These are phyloP conservation scores for Thamnophis sirtalis DNA, from an alignment of 2,113 vertebrate genomes.

Conservation along the genomic window DNA sequence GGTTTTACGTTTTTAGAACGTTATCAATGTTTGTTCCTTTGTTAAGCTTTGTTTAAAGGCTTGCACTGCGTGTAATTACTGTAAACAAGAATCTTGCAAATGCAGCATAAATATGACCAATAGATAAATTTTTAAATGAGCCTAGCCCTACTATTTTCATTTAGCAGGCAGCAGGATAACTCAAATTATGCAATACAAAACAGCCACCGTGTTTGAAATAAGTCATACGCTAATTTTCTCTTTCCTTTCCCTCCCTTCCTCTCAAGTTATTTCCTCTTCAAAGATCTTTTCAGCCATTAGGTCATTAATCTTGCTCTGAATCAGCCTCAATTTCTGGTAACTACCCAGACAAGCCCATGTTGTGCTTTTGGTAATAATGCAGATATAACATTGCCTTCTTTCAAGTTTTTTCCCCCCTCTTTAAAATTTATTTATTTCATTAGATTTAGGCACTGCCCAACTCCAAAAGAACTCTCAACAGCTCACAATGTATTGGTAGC, in stretches of 20 bases:
- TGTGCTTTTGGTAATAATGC: not conserved
- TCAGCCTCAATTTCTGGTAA: not conserved
- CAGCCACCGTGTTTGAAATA: not conserved
- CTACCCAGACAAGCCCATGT: not conserved
- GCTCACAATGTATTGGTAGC: not conserved
- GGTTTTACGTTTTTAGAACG: not conserved
- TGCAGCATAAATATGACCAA: not conserved
- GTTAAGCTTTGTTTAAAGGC: not conserved
- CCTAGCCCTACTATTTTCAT: not conserved
- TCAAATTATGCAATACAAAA: not conserved
- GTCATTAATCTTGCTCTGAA: not conserved
- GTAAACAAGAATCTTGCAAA: not conserved
- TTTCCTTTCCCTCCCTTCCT: not conserved
- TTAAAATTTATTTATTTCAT: not conserved
- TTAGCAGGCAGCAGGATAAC: not conserved
- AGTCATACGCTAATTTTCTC: not conserved
- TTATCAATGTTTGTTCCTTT: not conserved
- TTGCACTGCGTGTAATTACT: not conserved
- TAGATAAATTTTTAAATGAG: not conserved
- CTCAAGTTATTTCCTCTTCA: not conserved
- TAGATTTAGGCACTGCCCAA: not conserved
- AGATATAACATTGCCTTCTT: not conserved
- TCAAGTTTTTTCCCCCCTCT: not conserved
- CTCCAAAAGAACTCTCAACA: not conserved
- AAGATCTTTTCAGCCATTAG: not conserved